Evolutionary conservation across 2,113 vertebrate genomes (phyloP).

Genomic region (Lamprotornis superbus): DNA sequence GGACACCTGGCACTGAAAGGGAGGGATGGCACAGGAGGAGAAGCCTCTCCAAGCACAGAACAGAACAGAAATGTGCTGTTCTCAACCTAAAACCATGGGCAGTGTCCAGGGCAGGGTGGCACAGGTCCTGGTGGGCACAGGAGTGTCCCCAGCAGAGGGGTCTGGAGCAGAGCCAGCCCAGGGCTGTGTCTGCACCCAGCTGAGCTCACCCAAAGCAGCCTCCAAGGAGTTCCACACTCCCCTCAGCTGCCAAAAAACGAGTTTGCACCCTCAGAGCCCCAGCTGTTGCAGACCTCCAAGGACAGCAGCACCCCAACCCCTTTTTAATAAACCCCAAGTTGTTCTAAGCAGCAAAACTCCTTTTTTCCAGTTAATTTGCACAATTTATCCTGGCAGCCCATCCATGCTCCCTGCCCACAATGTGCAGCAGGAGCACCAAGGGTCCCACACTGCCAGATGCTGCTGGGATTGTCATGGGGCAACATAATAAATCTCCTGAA

Average conservation of each 20-base stretch:
- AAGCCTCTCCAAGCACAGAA: neutral
- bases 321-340: neutral
- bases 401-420: accelerated
- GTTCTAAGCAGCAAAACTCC: neutral
- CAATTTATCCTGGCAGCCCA: neutral
- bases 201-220: neutral
- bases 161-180: neutral
- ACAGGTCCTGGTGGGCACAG: neutral
- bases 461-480: neutral
- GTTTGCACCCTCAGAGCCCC: neutral
- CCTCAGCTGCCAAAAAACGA: accelerated
- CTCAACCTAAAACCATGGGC: neutral
- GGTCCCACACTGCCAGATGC: accelerated
- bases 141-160: neutral
- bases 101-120: accelerated
- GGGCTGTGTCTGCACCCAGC: neutral
- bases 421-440: accelerated
- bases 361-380: neutral
- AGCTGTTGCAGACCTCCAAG: accelerated
- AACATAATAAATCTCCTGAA: neutral
- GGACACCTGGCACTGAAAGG: neutral
- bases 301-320: neutral
- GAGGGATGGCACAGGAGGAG: accelerated
- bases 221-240: neutral
- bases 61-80: accelerated